Evolutionary conservation across 2,797 vertebrate species (phyloP), one percentile per base, ranked within the genome.

Genomic region (Acridotheres tristis): DNA sequence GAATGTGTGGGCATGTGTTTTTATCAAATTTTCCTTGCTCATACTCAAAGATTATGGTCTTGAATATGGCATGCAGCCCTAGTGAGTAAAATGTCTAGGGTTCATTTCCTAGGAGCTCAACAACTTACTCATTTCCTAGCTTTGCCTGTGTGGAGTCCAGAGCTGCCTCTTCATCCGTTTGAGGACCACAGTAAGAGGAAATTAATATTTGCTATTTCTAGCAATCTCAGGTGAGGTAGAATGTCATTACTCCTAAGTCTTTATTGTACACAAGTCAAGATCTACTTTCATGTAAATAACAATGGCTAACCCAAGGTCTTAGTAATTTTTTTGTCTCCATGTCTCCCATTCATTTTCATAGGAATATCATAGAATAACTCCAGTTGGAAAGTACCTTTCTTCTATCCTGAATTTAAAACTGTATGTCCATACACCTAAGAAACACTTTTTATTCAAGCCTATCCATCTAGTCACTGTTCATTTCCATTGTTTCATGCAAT

Each of bases 11-110:
- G 0, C 84, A 58, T 91, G 80, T 83, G 51, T 73, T 91, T 95
- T 91, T 82, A 88, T 58, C 79, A 68, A 54, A 76, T 20, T 67
- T 89, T 42, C 63, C 54, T 82, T 90, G 66, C 80, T 95, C 77
- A 22, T 29, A 47, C 51, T 86, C 65, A 47, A 79, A 82, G 51
- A 73, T 79, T 84, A 34, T 65, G 42, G 42, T 86, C 66, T 89
- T 48, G 55, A 85, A 76, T 51, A 66, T 38, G 29, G 32, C 48
- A 86, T 29, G 51, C 42, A 89, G 53, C 21, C 36, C 32, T 27
- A 26, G 17, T 26, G 55, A 82, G 55, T 66, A 47, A 89, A 89
- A 82, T 32, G 9, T n/a, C 30, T 40, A 45, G 40, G 26, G 40
- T 61, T 76, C 7, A 57, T 71, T 82, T 90, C 29, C 45, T 53